Evolutionary conservation across 2,888 invertebrate genomes (phyloP).

Genomic region (Lithophane ornitopus): DNA sequence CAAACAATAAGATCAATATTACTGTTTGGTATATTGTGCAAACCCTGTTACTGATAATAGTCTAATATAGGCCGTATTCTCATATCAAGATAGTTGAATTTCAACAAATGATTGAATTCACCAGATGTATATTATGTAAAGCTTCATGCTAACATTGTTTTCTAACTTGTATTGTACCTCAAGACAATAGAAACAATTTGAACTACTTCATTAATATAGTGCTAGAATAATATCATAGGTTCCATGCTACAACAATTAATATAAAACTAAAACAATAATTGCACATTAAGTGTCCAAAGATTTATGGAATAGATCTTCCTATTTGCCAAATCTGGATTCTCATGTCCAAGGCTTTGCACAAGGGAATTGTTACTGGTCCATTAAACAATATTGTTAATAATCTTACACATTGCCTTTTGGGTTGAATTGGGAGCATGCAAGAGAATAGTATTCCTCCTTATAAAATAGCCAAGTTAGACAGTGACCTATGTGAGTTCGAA

Average conservation of each 20-base stretch:
- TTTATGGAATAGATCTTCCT: neutral
- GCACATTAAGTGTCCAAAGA: no score
- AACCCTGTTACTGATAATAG: neutral
- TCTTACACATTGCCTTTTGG: neutral
- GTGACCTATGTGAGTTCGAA: neutral
- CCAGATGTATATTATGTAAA: neutral
- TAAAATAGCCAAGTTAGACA: neutral
- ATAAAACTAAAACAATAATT: no score
- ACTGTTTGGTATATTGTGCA: neutral
- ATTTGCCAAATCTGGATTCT: neutral
- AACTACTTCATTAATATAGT: neutral
- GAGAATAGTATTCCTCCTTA: neutral
- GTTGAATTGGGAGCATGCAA: neutral
- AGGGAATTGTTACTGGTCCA: neutral
- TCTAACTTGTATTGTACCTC: neutral
- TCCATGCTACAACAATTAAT: neutral
- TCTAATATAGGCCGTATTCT: neutral
- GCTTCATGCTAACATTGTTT: neutral
- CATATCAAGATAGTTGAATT: neutral
- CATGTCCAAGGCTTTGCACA: neutral
- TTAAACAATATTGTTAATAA: neutral
- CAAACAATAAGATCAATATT: no score
- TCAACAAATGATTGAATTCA: neutral
- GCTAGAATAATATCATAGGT: neutral
- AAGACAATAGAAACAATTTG: neutral